A percentile compares a stretch with the other conserved stretches of the same genome.
These are phyloP conservation scores for Drosophila mercatorum DNA, from an alignment of 2,888 invertebrate genomes.

Conservation along the genomic window DNA sequence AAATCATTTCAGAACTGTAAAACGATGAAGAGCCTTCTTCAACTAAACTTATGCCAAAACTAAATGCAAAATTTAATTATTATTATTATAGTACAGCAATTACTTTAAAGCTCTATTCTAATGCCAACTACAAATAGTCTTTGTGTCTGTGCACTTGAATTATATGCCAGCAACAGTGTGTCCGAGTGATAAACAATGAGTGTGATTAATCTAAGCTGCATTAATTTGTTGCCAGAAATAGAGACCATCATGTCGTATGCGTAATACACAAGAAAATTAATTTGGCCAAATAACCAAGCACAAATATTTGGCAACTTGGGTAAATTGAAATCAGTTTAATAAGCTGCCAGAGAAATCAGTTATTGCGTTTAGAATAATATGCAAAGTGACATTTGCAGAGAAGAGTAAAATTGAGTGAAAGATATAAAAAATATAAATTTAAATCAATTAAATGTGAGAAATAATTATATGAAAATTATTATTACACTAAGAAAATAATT, in stretches of 20 bases:
- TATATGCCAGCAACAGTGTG: not conserved
- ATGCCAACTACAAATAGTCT: not conserved
- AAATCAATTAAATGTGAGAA: no score
- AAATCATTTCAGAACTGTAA: not conserved
- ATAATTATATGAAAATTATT: not conserved
- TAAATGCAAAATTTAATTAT: not conserved
- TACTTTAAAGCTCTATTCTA: constrained; percentile 1
- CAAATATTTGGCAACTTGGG: constrained; percentile 22
- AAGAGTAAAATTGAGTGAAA: no score
- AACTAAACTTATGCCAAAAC: not conserved
- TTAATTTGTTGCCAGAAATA: constrained; percentile 4
- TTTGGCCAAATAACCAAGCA: constrained; percentile 4
- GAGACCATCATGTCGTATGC: constrained; percentile 7
- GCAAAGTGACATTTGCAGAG: no score
- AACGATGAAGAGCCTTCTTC: not conserved
- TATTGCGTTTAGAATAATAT: not conserved
- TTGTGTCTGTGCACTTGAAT: not conserved
- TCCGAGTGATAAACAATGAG: constrained; percentile 20
- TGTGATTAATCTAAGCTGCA: constrained; percentile 10
- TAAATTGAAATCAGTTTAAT: constrained; percentile 6
- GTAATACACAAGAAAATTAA: constrained; percentile 16
- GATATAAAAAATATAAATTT: not conserved
- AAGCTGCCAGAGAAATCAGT: not conserved
- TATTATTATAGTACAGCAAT: not conserved
- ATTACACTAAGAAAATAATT: not conserved